Conservation (phyloP, 2,113 vertebrate genomes). For the Ochotona princeps region DNA sequence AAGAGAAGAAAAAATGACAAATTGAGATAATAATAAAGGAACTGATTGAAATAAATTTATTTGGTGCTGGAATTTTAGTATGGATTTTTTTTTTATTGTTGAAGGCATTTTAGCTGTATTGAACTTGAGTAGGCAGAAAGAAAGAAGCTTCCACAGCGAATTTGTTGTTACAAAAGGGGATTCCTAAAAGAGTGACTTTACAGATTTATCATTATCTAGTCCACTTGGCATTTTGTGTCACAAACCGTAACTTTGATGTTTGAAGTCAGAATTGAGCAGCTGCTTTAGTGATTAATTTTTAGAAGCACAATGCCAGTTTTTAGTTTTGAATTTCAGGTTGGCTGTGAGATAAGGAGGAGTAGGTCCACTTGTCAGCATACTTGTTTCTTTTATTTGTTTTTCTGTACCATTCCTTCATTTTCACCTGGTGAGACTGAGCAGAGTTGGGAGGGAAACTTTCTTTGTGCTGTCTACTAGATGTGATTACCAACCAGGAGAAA, state of each 20-base stretch:
- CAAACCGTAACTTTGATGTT: slow-evolving; percentile 1
- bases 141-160: background rate
- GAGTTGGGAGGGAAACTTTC: background rate
- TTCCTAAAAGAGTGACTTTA: background rate
- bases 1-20: slow-evolving; percentile 26
- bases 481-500: background rate
- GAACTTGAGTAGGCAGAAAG: background rate
- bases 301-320: slow-evolving; percentile 24
- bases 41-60: slow-evolving; percentile 27
- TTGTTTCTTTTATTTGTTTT: slow-evolving; percentile 12
- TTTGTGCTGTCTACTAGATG: background rate
- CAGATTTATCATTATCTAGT: background rate
- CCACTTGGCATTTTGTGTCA: slow-evolving; percentile 3
- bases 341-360: background rate
- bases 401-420: background rate
- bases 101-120: background rate
- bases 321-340: background rate
- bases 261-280: slow-evolving; percentile 29
- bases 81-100: background rate
- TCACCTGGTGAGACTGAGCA: background rate
- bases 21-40: background rate
- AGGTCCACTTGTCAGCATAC: background rate
- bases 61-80: slow-evolving; percentile 12
- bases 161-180: background rate
- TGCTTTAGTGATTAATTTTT: background rate